Conservation (phyloP, 2,888 invertebrate genomes). For the Timema cristinae region DNA sequence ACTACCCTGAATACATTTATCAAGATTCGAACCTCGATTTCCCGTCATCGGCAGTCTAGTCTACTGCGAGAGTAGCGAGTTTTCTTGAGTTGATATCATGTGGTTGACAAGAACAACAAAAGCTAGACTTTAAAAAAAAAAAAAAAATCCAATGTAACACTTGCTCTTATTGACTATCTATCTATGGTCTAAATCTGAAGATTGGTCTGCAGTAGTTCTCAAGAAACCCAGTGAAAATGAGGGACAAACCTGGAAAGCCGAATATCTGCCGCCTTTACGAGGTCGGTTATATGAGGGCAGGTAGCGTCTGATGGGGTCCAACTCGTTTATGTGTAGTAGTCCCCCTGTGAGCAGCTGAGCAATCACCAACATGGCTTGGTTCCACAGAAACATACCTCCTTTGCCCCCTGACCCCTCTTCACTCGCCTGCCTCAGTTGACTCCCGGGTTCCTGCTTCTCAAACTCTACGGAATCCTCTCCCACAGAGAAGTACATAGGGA, state of each 20-base stretch:
- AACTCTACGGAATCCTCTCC: slow-evolving; percentile 66
- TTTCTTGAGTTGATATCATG: too few species aligned
- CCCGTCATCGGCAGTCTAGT: too few species aligned
- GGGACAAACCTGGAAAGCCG: slow-evolving; percentile 85
- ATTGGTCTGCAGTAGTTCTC: neutral
- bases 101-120: too few species aligned
- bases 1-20: too few species aligned
- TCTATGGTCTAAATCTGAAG: too few species aligned
- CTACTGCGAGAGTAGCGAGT: too few species aligned
- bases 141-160: too few species aligned
- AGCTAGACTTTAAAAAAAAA: too few species aligned
- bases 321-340: slow-evolving; percentile 86
- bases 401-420: slow-evolving; percentile 53
- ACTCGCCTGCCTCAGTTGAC: slow-evolving; percentile 60
- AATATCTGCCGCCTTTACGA: slow-evolving; percentile 85
- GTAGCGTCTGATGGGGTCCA: slow-evolving; percentile 93
- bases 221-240: neutral
- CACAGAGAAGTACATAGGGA: slow-evolving; percentile 93
- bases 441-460: slow-evolving; percentile 68
- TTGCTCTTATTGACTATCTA: too few species aligned
- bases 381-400: slow-evolving; percentile 81
- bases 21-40: too few species aligned
- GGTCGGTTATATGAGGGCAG: slow-evolving; percentile 95
- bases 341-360: slow-evolving; percentile 87
- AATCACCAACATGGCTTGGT: slow-evolving; percentile 92